Percentiles rank a stretch among this genome's conserved stretches.
Conservation (phyloP, 1,140 invertebrate genomes). For the Panonychus citri region DNA sequence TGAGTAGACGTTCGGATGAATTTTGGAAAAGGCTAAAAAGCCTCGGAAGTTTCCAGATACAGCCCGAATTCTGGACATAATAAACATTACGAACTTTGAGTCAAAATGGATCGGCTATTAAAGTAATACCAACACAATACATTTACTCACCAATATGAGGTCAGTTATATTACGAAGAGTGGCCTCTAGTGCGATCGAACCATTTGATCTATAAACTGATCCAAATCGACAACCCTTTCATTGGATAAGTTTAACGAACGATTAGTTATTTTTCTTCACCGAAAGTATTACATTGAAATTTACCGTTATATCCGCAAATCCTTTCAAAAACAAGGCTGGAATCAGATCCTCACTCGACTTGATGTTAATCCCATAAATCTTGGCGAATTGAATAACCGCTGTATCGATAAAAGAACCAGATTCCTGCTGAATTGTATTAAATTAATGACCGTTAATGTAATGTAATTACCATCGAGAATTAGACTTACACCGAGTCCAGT, state of each 20-base stretch:
- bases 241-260: background rate
- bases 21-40: conserved; percentile 8
- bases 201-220: background rate
- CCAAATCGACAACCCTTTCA: background rate
- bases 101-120: background rate
- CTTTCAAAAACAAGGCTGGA: conserved; percentile 8
- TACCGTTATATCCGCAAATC: conserved; percentile 10
- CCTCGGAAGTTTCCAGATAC: conserved; percentile 7
- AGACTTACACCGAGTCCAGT: background rate
- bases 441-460: background rate
- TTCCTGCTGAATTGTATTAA: background rate
- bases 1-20: conserved; percentile 1
- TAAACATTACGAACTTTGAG: too few relatives aligned
- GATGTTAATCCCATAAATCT: conserved; percentile 5
- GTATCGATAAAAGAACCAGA: conserved; percentile 6
- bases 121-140: too few relatives aligned
- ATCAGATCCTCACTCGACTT: conserved; percentile 5
- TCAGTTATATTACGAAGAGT: conserved; percentile 5
- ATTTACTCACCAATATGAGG: conserved; percentile 3
- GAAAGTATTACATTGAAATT: background rate
- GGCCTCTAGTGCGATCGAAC: background rate
- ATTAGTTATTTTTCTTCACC: background rate
- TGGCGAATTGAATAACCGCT: conserved; percentile 7
- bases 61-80: conserved; percentile 1
- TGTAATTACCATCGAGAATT: background rate